Base-by-base conservation (phyloP, 2,888 invertebrate species). In the Coremacera marginata region DNA sequence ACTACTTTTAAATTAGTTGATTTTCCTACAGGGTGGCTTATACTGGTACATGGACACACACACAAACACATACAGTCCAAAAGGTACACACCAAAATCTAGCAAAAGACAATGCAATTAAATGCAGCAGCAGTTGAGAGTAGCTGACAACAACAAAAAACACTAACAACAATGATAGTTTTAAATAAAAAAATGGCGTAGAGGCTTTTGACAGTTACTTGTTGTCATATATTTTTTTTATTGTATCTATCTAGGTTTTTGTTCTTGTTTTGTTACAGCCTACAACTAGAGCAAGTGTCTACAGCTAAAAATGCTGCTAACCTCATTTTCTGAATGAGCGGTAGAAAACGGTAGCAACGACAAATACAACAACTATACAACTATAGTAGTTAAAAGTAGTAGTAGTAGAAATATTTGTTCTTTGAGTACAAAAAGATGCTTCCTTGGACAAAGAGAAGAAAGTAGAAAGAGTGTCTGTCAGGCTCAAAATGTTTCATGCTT, bases 271-370 rank as follows among this genome's bases (percentile, higher is more conserved):
- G n/a, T 27, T 16, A n/a, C 11, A n/a, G 55, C 34, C 55, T 44
- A 37, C 51, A 70, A 70, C 52, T 70, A 34, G 70, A 70, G 55
- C 70, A 70, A 52, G 70, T 70, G 70, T 70, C 70, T 51, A 27
- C 52, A 52, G 19, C 70, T 52, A 52, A 52, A 52, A 52, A 52
- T 52, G 51, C 31, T 52, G n/a, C 31, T 52, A 55, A 55, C 70
- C 70, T 70, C 70, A 27, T 70, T 70, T 70, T n/a, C 19, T n/a
- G 52, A 34, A 70, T 31, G 70, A 70, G 55, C 2, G 52, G 67
- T 44, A 67, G n/a, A 19, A 67, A 44, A 19, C 31, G 37, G 37
- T 37, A 22, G 63, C 63, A 31, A 8, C 63, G 31, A 63, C 63
- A 63, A 63, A 14, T 31, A 25, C 14, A 67, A 44, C n/a, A n/a